Evolutionary conservation across 2,113 vertebrate species (phyloP).

Genomic region (Paratilapia polleni): DNA sequence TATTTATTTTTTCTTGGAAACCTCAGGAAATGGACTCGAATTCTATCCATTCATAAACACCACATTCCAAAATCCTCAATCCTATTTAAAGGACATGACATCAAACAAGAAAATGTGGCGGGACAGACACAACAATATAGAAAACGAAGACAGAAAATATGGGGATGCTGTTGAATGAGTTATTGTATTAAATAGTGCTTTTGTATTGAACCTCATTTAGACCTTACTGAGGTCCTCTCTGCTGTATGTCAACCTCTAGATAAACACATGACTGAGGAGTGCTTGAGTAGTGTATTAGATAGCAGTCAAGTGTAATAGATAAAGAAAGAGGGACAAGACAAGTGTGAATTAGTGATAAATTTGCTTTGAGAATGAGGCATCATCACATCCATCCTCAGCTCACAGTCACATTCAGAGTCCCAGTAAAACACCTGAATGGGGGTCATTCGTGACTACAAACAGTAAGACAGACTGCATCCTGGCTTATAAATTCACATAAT

Average conservation of each 20-base stretch:
- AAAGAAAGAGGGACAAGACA: neutral
- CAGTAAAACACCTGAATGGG: neutral
- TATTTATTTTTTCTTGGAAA: constrained; percentile 44
- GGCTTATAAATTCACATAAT: neutral
- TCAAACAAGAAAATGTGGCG: constrained; percentile 7
- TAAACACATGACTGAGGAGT: neutral
- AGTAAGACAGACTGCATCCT: neutral
- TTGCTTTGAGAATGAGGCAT: neutral
- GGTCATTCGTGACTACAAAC: neutral
- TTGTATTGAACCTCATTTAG: neutral
- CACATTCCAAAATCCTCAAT: constrained; percentile 32
- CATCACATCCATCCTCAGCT: neutral
- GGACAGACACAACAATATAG: constrained; percentile 15
- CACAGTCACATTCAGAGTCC: neutral
- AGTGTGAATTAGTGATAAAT: neutral
- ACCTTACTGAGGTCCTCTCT: neutral
- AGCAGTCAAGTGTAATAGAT: neutral
- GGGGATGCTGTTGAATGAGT: neutral
- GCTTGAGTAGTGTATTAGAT: neutral
- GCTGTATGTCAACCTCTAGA: neutral
- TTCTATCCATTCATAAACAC: constrained; percentile 3
- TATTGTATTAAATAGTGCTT: neutral
- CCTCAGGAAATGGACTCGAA: constrained; percentile 47
- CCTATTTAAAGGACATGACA: constrained; percentile 14
- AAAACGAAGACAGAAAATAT: neutral